phyloP scores from a whole-genome alignment of 2,888 invertebrate genomes.

The Morinoia aosen region DNA sequence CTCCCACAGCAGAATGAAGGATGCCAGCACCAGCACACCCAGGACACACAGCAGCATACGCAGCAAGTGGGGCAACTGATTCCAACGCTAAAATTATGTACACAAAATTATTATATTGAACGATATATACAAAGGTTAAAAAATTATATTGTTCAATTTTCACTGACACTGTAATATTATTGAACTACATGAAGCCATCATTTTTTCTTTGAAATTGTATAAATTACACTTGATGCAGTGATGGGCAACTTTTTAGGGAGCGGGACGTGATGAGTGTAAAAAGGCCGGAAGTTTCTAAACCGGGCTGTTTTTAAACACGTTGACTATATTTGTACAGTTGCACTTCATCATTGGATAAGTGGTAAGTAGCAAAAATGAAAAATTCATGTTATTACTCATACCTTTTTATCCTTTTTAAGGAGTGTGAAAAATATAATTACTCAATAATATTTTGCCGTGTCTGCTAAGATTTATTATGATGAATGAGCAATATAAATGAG shows the following conservation, averaged over 20 bases:
- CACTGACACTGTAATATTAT: not conserved
- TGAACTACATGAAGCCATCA: not conserved
- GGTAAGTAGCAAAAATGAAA: no score
- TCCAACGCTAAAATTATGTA: conserved; percentile 82
- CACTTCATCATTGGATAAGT: no score
- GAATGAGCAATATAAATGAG: no score
- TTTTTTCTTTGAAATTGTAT: not conserved
- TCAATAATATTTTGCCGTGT: no score
- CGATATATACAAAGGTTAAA: not conserved
- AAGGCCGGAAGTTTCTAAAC: no score
- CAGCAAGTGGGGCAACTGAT: conserved; percentile 86
- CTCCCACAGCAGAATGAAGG: conserved; percentile 50
- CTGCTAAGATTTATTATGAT: no score
- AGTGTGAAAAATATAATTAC: no score
- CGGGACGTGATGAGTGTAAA: no score
- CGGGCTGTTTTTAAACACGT: no score
- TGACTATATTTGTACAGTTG: no score
- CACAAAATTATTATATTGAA: not conserved
- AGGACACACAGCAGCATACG: conserved; percentile 81
- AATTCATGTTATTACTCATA: no score
- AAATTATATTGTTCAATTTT: not conserved
- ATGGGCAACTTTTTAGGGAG: not conserved
- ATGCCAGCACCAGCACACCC: conserved; percentile 50
- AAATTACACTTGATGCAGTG: not conserved
- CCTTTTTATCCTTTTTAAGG: no score